Evolutionary conservation across 2,113 vertebrate species (phyloP), one percentile per base, ranked within the genome.

Genomic region (Bubo blakistoni): DNA sequence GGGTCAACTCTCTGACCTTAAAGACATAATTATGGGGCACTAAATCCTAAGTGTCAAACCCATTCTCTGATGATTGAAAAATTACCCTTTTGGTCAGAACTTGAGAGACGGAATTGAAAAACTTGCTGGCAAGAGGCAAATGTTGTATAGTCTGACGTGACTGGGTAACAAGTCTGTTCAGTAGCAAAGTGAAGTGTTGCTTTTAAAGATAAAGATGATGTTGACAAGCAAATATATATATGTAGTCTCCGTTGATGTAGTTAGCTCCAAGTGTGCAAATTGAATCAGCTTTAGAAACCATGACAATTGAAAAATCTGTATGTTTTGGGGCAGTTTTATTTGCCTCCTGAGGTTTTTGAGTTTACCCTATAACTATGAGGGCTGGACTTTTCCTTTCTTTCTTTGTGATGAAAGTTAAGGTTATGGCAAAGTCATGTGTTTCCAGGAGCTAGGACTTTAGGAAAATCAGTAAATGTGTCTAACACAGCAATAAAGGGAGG

Each of bases 1-100:
- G 36, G 13, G 20, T 77, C n/a, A 79, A 17, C 47, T 72, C 57
- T 71, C 17, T 91, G 83, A 32, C 61, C 70, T 84, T 94, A 69
- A 84, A 72, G 54, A 63, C 2, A 1, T 86, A 55, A 72, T 88
- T 86, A 59, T 19, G 30, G 57, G 77, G 47, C 69, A 79, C 40
- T 94, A 94, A 90, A 94, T 57, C 65, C 36, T 34, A 19, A 21
- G 38, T 79, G 36, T 94, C 88, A 79, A 69, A 67, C 24, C 8
- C 10, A 4, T 84, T 91, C 61, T 86, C 29, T 69, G 42, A 9
- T 57, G 86, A 81, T 11, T 81, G 77, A 95, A 91, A 94, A 91
- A 92, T 81, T 26, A 32, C 49, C 30, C 20, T 67, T 88, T 77
- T n/a, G 38, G 25, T 77, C 34, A 65, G 61, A 69, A 62, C 27